Evolutionary conservation across 2,888 invertebrate species (phyloP), one percentile per base, ranked within the genome.

Genomic region (Crossocerus cetratus): DNA sequence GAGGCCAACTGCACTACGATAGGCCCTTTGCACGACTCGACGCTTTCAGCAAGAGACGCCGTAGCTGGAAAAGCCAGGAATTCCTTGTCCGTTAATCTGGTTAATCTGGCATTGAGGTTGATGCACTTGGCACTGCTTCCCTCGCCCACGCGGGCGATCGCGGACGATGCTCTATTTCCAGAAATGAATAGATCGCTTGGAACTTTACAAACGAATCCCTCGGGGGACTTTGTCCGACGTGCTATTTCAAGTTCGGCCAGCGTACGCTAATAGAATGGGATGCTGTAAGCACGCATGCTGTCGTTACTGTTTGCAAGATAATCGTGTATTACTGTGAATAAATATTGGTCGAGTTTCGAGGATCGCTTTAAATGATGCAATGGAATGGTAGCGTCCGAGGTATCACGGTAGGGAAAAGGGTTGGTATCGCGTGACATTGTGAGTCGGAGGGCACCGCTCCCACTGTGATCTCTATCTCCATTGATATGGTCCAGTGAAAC

Each of bases 401-500:
- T 16, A 49, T 49, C 16, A 16, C 49, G 14, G 49, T 49, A 5
- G 14, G 16, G 44, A 45, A 45, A 65, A 32, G n/a, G 60, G 64
- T 49, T 61, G 67, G 57, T 65, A 62, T 45, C 16, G 65, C 65
- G 65, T 72, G 65, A 65, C 61, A 68, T 74, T 72, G 72, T 72
- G 64, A 32, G 8, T 8, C n/a, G 22, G 59, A 11, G 23, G 32
- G 45, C 42, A 42, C 16, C 16, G 32, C 11, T 32, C 14, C 21
- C 32, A 23, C 53, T 44, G 13, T 60, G 75, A 75, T 75, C 65
- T 21, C 66, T 69, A 75, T 75, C 69, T 74, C 57, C 69, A 69
- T 75, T 75, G 74, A 69, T 54, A 65, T 63, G 18, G n/a, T 14
- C 56, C n/a, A 16, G 60, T 53, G 69, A 74, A 73, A 77, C 66